Percentiles rank a stretch among this genome's conserved stretches.
Evolutionary conservation across 2,113 vertebrate genomes (phyloP).

Genomic region (Spizaetus ornatus): DNA sequence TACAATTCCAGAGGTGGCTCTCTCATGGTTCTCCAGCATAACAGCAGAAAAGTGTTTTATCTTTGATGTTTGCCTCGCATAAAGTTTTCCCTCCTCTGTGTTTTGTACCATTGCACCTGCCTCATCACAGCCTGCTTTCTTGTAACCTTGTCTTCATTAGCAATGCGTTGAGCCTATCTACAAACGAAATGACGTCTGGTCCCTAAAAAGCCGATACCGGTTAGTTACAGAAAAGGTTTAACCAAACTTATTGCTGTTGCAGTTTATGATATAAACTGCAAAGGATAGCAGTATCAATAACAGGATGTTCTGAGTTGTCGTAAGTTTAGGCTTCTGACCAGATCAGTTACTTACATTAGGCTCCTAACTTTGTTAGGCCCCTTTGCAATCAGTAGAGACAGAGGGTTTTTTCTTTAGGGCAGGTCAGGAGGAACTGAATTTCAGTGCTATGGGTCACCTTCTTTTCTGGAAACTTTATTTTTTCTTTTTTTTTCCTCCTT

Average conservation of each 20-base stretch:
- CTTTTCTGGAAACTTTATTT: neutral
- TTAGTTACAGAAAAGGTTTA: neutral
- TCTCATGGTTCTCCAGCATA: neutral
- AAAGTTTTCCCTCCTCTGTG: neutral
- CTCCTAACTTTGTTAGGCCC: neutral
- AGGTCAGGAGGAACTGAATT: neutral
- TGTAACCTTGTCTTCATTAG: neutral
- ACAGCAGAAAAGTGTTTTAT: neutral
- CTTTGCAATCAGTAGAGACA: neutral
- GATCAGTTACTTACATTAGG: neutral
- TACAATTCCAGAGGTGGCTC: neutral
- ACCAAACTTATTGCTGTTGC: neutral
- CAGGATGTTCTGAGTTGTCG: neutral
- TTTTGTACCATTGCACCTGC: neutral
- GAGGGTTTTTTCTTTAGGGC: neutral
- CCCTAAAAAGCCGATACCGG: neutral
- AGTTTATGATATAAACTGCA: neutral
- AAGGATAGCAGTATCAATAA: neutral
- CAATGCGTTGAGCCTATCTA: rapidly evolving
- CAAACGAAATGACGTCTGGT: neutral
- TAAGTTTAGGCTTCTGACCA: neutral
- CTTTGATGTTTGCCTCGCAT: neutral
- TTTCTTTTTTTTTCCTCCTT: too few relatives aligned
- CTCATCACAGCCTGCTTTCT: neutral
- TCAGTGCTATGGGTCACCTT: neutral